phyloP scores from a whole-genome alignment of 1,140 invertebrate genomes.

The Augochlora pura region DNA sequence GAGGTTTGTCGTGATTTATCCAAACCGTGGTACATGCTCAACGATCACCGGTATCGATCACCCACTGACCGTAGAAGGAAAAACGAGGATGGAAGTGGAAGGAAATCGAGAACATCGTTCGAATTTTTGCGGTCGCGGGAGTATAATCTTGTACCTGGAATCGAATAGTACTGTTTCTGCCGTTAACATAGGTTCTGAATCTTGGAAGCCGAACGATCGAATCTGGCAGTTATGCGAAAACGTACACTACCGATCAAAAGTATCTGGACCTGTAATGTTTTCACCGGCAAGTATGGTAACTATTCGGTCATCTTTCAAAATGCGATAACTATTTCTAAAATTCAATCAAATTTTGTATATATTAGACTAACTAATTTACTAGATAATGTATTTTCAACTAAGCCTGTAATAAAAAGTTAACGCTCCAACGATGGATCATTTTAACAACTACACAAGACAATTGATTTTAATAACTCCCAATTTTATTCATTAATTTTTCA shows the following conservation, averaged over 20 bases:
- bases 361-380: no score
- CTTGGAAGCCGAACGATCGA: not conserved
- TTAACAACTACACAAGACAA: no score
- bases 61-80: constrained; percentile 4
- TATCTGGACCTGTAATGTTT: no score
- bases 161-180: constrained; percentile 4
- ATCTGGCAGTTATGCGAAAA: not conserved
- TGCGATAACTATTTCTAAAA: no score
- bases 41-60: constrained; percentile 14
- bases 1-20: constrained; percentile 6
- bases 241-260: not conserved
- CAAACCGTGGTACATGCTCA: not conserved
- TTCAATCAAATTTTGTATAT: no score
- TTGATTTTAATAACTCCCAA: no score
- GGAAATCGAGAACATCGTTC: constrained; percentile 19
- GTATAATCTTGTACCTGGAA: constrained; percentile 15
- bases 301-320: no score
- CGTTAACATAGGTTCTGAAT: not conserved
- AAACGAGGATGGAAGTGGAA: constrained; percentile 9
- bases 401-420: no score
- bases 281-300: no score
- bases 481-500: no score
- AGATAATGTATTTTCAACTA: no score
- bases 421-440: no score
- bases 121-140: constrained; percentile 8